Evolutionary conservation across 1,140 invertebrate genomes (phyloP), one percentile per base, ranked within the genome.

Genomic region (Caenorhabditis latens): DNA sequence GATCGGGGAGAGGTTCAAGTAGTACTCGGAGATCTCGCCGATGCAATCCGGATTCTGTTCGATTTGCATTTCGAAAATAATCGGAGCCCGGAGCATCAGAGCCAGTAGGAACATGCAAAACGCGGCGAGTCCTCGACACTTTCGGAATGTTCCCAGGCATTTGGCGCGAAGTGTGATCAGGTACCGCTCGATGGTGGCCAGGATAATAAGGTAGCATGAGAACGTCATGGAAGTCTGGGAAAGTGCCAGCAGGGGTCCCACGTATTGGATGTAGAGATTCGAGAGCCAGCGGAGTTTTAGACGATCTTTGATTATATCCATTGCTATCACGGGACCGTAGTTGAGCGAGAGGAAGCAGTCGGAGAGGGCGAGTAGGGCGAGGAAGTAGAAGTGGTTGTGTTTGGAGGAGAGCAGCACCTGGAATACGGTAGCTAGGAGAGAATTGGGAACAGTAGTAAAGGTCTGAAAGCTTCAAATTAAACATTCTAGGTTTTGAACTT

Each of bases 251-350:
- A 89, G 58, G 14, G 88, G 58, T 16, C 85, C 85, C 11, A 89
- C 83, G 58, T 89, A 89, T 40, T 53, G 48, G 87, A 89, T 90
- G 50, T 85, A 89, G 24, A 89, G 50, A 43, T 82, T 84, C 5
- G 84, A 88, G 19, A 89, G 89, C 89, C 89, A 89, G 11, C 88
- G 75, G 4, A 86, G 46, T 75, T 88, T 48, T 48, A 89, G 11
- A 24, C 82, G 83, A 84, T 89, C 87, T 55, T 89, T 89, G 58
- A 89, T 89, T 21, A 89, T 88, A 55, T 89, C 89, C 88, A 89
- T 89, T 24, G 89, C 89, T 14, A 89, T 89, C 8, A 89, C 89
- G 6, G 89, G 89, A 13, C 87, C 88, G 42, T 89, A 89, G 82
- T 84, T 88, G 19, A 89, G 50, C 0, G 88, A 89, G n/a, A 89